Evolutionary conservation across 2,888 invertebrate genomes (phyloP), one percentile per base, ranked within the genome.

Genomic region (Troides helena): DNA sequence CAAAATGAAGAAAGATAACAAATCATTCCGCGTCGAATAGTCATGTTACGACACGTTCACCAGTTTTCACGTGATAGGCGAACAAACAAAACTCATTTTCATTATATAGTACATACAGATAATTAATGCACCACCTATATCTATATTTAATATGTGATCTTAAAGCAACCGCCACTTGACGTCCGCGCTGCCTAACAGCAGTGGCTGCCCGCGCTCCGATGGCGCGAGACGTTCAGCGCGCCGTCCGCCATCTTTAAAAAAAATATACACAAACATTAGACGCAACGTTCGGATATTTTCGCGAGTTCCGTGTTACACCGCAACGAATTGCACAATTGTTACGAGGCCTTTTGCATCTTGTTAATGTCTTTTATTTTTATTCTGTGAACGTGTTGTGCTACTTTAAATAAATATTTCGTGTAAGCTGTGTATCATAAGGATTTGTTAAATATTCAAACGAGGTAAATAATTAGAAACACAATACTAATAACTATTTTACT

Each of bases 151-250:
- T 65, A 66, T 67, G 63, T 72, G 68, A 71, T 73, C 73, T 71
- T 70, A 71, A 39, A 39, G 39, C 7, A 39, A 65, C 72, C 74
- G 70, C 67, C 71, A 74, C 61, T 62, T 62, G 63, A 62, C 59
- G 73, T 73, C 72, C 68, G 68, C 65, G 67, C 70, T 65, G 69
- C 67, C 76, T 76, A 78, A 3, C 30, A 30, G 30, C 85, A 90
- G 90, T 90, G 70, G 76, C 78, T 80, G 81, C 78, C 80, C 78
- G 85, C 84, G 82, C 85, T 82, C 78, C 80, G 85, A 58, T 79
- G 77, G 77, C 80, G 87, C 78, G 81, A 77, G 84, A 84, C 90
- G 89, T 82, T 74, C 72, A 72, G 71, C 69, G 73, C 61, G 74
- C 65, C 71, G 71, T 66, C 73, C 73, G 80, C 80, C 78, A 81